A percentile compares a stretch with the other conserved stretches of the same genome.
These are phyloP conservation scores for Tribolium madens DNA, from an alignment of 1,140 invertebrate genomes.

Conservation along the genomic window DNA sequence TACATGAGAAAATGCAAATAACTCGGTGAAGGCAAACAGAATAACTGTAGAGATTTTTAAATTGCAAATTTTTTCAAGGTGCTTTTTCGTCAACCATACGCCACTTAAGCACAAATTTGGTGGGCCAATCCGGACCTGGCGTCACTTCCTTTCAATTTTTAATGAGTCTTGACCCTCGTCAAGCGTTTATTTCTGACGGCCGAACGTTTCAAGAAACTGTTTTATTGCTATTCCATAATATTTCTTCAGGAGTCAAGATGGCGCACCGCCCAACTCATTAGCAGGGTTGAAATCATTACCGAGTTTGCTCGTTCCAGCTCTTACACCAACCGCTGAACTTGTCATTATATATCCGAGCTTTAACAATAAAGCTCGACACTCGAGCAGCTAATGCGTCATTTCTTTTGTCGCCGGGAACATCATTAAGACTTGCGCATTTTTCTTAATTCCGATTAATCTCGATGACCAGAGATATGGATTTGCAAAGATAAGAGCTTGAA, in stretches of 20 bases:
- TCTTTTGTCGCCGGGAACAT: conserved; percentile 5
- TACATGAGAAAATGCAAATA: conserved; percentile 43
- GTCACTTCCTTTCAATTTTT: conserved; percentile 19
- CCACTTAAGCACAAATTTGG: conserved; percentile 11
- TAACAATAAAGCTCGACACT: conserved; percentile 31
- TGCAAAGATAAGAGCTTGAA: not conserved
- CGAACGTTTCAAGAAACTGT: not conserved
- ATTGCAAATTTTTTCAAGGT: conserved; percentile 42
- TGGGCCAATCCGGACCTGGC: not conserved
- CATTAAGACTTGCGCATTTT: conserved; percentile 16
- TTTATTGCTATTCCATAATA: not conserved
- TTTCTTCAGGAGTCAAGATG: conserved; percentile 4
- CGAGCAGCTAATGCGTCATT: conserved; percentile 25
- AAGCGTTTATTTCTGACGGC: conserved; percentile 11
- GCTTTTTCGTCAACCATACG: conserved; percentile 17
- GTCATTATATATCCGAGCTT: conserved; percentile 34
- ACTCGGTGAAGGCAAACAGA: conserved; percentile 31
- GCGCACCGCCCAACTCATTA: conserved; percentile 24
- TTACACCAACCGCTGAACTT: conserved; percentile 28
- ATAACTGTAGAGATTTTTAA: conserved; percentile 42
- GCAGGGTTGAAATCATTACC: conserved; percentile 36
- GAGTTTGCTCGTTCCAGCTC: conserved; percentile 34
- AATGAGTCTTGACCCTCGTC: conserved; percentile 34
- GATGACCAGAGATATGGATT: conserved; percentile 6
- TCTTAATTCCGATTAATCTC: not conserved